phyloP scores from a whole-genome alignment of 2,113 vertebrate species.

The Catharus bicknelli region DNA sequence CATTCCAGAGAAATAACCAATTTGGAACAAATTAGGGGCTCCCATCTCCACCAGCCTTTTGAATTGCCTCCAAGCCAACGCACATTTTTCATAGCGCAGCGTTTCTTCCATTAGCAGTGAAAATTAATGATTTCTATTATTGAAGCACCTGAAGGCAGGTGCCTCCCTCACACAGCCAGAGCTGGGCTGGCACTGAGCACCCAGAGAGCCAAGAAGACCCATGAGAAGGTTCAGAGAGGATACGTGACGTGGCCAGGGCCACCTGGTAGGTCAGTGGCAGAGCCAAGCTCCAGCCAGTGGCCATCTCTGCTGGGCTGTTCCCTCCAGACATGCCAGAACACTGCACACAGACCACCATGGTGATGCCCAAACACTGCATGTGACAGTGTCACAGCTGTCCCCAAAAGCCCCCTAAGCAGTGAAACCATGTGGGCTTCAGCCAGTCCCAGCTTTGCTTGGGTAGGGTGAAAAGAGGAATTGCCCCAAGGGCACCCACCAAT shows the following conservation, averaged over 20 bases:
- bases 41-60: slow-evolving; percentile 6
- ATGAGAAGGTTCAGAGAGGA: background rate
- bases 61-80: slow-evolving; percentile 11
- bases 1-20: slow-evolving; percentile 13
- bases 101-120: background rate
- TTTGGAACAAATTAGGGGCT: slow-evolving; percentile 46
- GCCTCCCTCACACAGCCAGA: fast-evolving
- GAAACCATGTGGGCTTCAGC: background rate
- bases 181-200: background rate
- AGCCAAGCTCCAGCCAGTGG: background rate
- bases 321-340: fast-evolving
- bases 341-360: fast-evolving
- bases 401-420: background rate
- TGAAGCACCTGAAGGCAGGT: background rate
- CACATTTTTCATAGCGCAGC: background rate
- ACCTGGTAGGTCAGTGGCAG: background rate
- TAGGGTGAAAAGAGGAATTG: background rate
- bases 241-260: background rate
- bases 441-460: background rate
- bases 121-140: slow-evolving; percentile 21
- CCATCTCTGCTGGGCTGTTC: background rate
- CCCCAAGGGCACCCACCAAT: background rate
- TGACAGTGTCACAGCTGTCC: background rate
- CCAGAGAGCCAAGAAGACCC: background rate
- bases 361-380: fast-evolving